Percentiles rank a stretch among this genome's conserved stretches.
These are phyloP conservation scores for Loris lydekkerianus DNA, from an alignment of 2,797 vertebrate genomes.

Conservation along the genomic window DNA sequence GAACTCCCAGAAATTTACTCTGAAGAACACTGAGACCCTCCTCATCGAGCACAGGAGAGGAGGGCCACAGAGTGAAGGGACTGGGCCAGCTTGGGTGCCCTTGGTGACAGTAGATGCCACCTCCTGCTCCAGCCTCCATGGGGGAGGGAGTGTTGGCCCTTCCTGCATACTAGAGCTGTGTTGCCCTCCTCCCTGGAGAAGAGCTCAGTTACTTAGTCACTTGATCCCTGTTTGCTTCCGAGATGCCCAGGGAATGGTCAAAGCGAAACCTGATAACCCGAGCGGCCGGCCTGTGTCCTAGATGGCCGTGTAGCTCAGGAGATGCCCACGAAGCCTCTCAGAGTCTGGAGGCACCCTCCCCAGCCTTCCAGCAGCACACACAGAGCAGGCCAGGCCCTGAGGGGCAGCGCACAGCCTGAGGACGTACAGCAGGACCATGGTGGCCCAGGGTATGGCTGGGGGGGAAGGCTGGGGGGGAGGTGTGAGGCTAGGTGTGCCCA, in stretches of 20 bases:
- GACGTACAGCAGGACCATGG: rapidly evolving
- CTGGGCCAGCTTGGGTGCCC: background rate
- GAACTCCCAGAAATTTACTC: background rate
- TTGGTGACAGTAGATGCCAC: background rate
- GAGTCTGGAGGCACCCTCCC: background rate
- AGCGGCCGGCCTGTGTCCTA: conserved; percentile 39
- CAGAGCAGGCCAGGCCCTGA: background rate
- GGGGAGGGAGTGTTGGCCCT: background rate
- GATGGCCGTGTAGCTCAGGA: background rate
- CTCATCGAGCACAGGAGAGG: background rate
- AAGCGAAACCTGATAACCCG: conserved; percentile 24
- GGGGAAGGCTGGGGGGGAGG: background rate
- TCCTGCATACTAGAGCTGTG: background rate
- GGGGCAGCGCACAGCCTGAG: background rate
- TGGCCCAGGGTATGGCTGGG: background rate
- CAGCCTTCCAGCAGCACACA: background rate
- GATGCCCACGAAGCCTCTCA: background rate
- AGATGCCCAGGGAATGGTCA: conserved; percentile 29
- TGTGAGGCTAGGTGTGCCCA: background rate
- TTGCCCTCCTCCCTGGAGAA: conserved; percentile 25
- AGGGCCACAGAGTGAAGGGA: background rate
- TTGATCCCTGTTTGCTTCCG: conserved; percentile 66
- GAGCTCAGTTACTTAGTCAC: conserved; percentile 58
- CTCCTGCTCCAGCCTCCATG: rapidly evolving
- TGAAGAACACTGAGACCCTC: background rate